Base-by-base conservation (phyloP, 2,797 vertebrate species). In the Eulemur mongoz region DNA sequence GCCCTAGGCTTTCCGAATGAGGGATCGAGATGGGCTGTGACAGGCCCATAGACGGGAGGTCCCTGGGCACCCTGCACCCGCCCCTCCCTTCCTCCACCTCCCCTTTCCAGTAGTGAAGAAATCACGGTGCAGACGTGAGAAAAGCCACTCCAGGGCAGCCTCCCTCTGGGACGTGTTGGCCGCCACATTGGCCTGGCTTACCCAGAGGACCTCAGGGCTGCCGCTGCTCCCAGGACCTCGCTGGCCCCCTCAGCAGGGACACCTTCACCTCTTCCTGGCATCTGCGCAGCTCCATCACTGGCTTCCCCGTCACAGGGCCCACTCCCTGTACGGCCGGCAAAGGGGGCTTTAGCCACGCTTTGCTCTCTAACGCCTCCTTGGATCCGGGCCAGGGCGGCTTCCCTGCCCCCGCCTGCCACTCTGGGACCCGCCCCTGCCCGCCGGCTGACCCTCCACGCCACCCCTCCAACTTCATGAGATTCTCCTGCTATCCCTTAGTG, bases 141-240 rank as follows among this genome's bases (percentile, higher is more conserved):
- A 95, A 93, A 92, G 82, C 76, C 89, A 76, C 97, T 95, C 97
- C 13, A 18, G 25, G 40, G 54, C 73, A 79, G 97, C 91, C 83
- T 96, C 95, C 97, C 88, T 79, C 97, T 93, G 89, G 92, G 86
- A 70, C 0, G 2, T 0, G 2, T 91, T 43, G 92, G 86, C 92
- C 91, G 93, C 40, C 93, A 80, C 97, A 72, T 70, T 78, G 92
- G 52, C 89, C 87, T 97, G 97, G 96, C 92, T 97, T 97, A 5
- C 25, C 22, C 2, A 0, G 18, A 72, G 67, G 4, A 6, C 67
- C 54, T 57, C 61, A 9, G 17, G 13, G 25, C n/a, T 72, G n/a
- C 22, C 4, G 17, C 45, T 10, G 5, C 18, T 40, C 79, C 70
- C 18, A 18, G 9, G 2, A 50, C 38, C 17, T 73, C 17, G 11